Conservation (phyloP, 2,113 vertebrate species). For the Carollia perspicillata region DNA sequence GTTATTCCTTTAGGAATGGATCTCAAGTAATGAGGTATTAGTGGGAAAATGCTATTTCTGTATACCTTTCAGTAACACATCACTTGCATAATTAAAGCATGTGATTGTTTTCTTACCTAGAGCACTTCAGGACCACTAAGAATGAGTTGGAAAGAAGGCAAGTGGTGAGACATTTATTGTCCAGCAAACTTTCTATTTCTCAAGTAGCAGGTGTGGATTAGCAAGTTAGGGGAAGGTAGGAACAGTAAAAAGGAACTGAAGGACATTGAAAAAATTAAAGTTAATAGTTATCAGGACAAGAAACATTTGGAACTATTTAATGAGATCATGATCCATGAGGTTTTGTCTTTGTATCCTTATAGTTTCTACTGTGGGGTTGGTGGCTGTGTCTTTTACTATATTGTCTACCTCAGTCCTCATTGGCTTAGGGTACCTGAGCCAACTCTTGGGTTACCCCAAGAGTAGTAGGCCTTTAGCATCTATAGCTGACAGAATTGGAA, state of each 20-base stretch:
- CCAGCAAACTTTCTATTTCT: not conserved
- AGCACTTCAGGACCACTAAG: not conserved
- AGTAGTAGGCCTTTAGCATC: not conserved
- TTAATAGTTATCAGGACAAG: not conserved
- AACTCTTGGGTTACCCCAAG: too few relatives aligned
- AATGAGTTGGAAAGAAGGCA: not conserved
- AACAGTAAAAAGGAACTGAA: not conserved
- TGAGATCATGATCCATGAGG: not conserved
- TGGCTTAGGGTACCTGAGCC: not conserved
- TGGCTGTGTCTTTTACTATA: not conserved
- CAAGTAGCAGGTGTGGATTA: not conserved
- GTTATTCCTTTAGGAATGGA: conserved; percentile 5
- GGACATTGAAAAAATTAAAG: not conserved
- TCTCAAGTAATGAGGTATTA: not conserved
- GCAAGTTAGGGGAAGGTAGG: not conserved
- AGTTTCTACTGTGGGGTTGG: not conserved
- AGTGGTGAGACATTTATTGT: not conserved
- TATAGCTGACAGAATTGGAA: not conserved
- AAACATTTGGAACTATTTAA: not conserved
- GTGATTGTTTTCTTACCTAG: not conserved
- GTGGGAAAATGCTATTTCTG: not conserved
- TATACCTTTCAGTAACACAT: not conserved
- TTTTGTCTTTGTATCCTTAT: not conserved
- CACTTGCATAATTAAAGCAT: not conserved
- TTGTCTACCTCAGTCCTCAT: not conserved